phyloP scores from a whole-genome alignment of 2,113 vertebrate species.

The Platichthys stellatus region DNA sequence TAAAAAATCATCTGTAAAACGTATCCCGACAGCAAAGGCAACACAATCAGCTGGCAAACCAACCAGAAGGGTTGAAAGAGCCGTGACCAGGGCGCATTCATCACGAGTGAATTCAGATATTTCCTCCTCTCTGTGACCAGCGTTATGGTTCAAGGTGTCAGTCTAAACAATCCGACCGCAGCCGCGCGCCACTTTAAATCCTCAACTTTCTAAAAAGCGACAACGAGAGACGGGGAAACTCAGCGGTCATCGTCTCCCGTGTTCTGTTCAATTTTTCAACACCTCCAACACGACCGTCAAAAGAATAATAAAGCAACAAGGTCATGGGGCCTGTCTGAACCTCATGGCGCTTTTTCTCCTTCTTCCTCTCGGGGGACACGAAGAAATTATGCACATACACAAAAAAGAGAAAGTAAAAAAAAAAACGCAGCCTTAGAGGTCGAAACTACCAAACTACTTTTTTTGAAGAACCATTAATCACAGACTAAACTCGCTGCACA shows the following conservation, averaged over 20 bases:
- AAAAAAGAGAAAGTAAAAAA: constrained; percentile 52
- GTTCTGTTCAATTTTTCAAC: constrained; percentile 89
- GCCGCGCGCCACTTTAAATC: constrained; percentile 83
- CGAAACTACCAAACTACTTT: constrained; percentile 45
- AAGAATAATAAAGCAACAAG: constrained; percentile 87
- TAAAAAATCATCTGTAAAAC: constrained; percentile 21
- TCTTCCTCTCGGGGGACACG: constrained; percentile 79
- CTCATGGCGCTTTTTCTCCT: constrained; percentile 83
- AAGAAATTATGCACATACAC: constrained; percentile 82
- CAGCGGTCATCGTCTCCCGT: constrained; percentile 85
- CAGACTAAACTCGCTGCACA: not conserved
- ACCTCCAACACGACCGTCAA: constrained; percentile 82
- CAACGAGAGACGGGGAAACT: constrained; percentile 68
- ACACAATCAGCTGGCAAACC: constrained; percentile 19
- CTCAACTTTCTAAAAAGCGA: constrained; percentile 51
- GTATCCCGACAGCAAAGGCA: constrained; percentile 17
- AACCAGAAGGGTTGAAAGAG: constrained; percentile 61
- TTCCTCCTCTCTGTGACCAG: constrained; percentile 80
- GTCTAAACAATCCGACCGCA: constrained; percentile 88
- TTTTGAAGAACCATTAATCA: constrained; percentile 74
- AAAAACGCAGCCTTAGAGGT: constrained; percentile 51
- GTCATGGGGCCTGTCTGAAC: constrained; percentile 85
- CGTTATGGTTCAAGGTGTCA: constrained; percentile 86
- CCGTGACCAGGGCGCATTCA: constrained; percentile 80
- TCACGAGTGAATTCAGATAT: constrained; percentile 79